Evolutionary conservation across 2,797 vertebrate species (phyloP).

Genomic region (Enoplosus armatus): DNA sequence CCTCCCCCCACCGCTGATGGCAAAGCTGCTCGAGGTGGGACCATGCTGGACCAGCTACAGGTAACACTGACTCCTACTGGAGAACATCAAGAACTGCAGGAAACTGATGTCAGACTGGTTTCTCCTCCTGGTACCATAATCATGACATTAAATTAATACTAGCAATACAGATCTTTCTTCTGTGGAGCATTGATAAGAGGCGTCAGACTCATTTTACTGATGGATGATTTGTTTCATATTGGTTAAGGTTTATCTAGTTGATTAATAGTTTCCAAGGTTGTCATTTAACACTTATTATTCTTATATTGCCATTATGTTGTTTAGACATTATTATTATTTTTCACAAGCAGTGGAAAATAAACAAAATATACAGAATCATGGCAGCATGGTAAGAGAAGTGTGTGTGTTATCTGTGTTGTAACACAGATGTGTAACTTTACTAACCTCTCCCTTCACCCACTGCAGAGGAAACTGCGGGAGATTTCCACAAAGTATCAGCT

Average conservation of each 20-base stretch:
- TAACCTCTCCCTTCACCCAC: background rate
- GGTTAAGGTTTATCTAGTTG: background rate
- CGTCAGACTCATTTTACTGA: background rate
- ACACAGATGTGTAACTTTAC: background rate
- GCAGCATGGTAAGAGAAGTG: background rate
- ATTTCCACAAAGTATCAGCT: constrained; percentile 97
- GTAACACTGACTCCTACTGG: constrained; percentile 84
- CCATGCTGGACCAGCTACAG: constrained; percentile 93
- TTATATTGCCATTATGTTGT: background rate
- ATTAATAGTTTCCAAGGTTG: background rate
- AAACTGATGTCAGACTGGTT: background rate
- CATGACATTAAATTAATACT: background rate
- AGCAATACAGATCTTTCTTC: background rate
- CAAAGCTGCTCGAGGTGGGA: constrained; percentile 87
- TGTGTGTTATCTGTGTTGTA: background rate
- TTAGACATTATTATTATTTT: background rate
- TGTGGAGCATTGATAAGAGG: background rate
- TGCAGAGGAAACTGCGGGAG: constrained; percentile 95
- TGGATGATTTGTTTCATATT: background rate
- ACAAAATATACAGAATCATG: background rate
- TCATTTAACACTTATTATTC: background rate
- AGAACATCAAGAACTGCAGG: constrained; percentile 13
- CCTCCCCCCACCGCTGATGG: constrained; percentile 85
- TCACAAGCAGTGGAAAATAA: background rate
- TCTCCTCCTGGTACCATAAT: background rate